phyloP scores from a whole-genome alignment of 2,113 vertebrate species.

The Trinectes maculatus region DNA sequence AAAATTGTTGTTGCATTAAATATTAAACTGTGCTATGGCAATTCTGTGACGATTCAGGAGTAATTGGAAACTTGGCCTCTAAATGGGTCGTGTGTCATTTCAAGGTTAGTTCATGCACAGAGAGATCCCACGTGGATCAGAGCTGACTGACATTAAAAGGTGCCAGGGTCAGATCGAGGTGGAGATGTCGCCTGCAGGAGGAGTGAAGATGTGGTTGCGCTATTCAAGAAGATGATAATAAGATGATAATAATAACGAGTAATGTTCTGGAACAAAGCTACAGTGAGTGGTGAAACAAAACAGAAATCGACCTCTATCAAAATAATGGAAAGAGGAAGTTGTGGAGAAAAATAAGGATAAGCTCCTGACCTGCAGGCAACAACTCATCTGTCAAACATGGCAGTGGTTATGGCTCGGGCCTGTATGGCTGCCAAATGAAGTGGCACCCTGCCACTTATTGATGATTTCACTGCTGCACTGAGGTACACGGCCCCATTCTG shows the following conservation, averaged over 20 bases:
- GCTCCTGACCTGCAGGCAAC: not conserved
- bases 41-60: not conserved
- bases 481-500: not conserved
- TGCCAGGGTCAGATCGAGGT: not conserved
- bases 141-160: not conserved
- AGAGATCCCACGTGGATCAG: not conserved
- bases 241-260: too few relatives aligned
- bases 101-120: not conserved
- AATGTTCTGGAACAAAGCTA: not conserved
- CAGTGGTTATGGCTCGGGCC: not conserved
- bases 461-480: not conserved
- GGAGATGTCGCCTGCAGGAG: not conserved
- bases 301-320: conserved; percentile 1
- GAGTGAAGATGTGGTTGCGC: not conserved
- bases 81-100: not conserved
- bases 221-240: not conserved
- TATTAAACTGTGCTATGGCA: too few relatives aligned
- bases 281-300: not conserved
- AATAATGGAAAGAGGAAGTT: not conserved
- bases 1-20: too few relatives aligned
- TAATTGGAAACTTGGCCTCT: not conserved
- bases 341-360: not conserved
- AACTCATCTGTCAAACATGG: conserved; percentile 3
- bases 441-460: not conserved
- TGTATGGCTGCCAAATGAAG: not conserved